A percentile compares a stretch with the other conserved stretches of the same genome.
Evolutionary conservation across 2,113 vertebrate species (phyloP).

Genomic region (Oenanthe oenanthe): DNA sequence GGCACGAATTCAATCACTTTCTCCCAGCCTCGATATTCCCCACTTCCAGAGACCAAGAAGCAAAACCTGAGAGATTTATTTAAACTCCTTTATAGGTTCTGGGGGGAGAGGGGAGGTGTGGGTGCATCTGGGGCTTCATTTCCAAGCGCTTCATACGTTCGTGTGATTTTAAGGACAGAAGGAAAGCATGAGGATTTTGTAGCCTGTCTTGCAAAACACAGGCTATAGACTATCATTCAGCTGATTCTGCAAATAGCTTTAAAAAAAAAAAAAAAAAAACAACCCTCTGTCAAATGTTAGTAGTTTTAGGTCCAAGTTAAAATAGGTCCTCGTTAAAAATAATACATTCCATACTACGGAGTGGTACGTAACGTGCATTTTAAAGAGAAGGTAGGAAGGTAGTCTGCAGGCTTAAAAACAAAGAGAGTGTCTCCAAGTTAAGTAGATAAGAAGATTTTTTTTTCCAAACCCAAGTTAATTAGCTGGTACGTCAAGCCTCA

Average conservation of each 20-base stretch:
- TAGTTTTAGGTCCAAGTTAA: constrained; percentile 57
- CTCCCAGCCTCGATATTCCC: constrained; percentile 56
- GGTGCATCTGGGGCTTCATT: not conserved
- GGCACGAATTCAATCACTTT: constrained; percentile 52
- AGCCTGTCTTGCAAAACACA: constrained; percentile 24
- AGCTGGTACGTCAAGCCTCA: constrained; percentile 63
- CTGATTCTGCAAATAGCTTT: constrained; percentile 17
- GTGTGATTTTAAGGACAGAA: not conserved
- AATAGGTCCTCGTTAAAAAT: constrained; percentile 71
- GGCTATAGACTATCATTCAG: constrained; percentile 59
- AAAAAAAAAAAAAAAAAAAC: not conserved
- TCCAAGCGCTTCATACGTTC: not conserved
- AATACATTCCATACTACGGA: constrained; percentile 42
- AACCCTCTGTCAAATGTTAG: constrained; percentile 47
- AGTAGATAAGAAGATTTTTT: constrained; percentile 68
- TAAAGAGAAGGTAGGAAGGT: constrained; percentile 67
- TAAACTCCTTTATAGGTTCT: not conserved
- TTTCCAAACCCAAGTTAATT: constrained; percentile 66
- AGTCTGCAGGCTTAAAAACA: constrained; percentile 70
- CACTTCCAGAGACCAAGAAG: constrained; percentile 24
- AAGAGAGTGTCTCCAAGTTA: constrained; percentile 66
- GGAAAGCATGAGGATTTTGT: not conserved
- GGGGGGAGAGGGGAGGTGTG: not conserved
- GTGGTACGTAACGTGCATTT: constrained; percentile 52
- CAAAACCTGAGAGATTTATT: constrained; percentile 30